Percentiles rank a stretch among this genome's conserved stretches.
These are phyloP conservation scores for Stenurella melanura DNA, from an alignment of 2,888 invertebrate species.

Conservation along the genomic window DNA sequence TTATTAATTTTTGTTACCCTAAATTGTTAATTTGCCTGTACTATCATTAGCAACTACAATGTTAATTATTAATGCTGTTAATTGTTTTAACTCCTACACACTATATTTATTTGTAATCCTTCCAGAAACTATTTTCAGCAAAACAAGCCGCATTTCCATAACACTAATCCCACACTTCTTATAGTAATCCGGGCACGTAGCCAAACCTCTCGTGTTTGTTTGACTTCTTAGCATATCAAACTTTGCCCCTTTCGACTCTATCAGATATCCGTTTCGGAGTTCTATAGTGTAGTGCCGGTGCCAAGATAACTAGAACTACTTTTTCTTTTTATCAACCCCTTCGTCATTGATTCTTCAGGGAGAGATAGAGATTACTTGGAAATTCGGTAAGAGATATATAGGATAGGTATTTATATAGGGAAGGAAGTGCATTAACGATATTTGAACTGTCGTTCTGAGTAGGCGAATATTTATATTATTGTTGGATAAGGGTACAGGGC, in stretches of 20 bases:
- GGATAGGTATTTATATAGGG: conserved; percentile 16
- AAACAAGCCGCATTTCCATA: conserved; percentile 12
- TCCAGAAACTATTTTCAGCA: background rate
- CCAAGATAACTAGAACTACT: conserved; percentile 14
- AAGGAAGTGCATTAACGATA: conserved; percentile 19
- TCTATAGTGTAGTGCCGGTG: background rate
- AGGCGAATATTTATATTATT: background rate
- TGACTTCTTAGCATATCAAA: conserved; percentile 45
- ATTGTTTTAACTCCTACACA: background rate
- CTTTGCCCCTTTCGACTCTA: conserved; percentile 43
- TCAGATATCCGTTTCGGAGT: conserved; percentile 39
- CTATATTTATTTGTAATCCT: background rate
- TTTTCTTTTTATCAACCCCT: conserved; percentile 28
- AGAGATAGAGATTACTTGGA: conserved; percentile 4
- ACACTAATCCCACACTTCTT: conserved; percentile 18
- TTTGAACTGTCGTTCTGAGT: background rate
- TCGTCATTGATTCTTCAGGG: conserved; percentile 1
- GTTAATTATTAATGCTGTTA: no score
- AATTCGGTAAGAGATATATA: conserved; percentile 15
- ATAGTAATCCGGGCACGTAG: conserved; percentile 48
- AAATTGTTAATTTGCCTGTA: no score
- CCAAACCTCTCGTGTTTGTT: conserved; percentile 49
- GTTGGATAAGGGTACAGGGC: background rate
- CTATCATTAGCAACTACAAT: no score
- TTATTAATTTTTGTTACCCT: no score